Percentiles rank a stretch among this genome's conserved stretches.
phyloP scores from a whole-genome alignment of 2,888 invertebrate species.

The Drosophila parthenogenetica region DNA sequence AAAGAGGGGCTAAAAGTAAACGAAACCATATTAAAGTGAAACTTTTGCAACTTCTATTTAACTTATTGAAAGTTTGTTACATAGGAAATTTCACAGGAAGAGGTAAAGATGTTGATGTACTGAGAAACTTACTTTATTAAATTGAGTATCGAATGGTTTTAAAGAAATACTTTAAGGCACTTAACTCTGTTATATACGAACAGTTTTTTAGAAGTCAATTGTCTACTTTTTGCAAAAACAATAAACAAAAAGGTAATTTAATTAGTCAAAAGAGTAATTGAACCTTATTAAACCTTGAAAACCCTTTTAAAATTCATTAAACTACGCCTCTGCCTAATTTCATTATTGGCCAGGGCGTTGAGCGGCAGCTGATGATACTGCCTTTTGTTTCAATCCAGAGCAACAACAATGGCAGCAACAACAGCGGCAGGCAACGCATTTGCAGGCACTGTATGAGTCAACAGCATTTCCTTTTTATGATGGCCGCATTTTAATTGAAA shows the following conservation, averaged over 20 bases:
- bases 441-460: slow-evolving; percentile 67
- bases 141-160: no score
- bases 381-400: slow-evolving; percentile 50
- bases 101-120: neutral
- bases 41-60: neutral
- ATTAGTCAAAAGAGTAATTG: no score
- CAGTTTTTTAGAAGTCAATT: no score
- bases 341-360: slow-evolving; percentile 48
- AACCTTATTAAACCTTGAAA: no score
- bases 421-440: slow-evolving; percentile 48
- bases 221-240: no score
- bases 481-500: slow-evolving; percentile 79
- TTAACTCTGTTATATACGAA: no score
- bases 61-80: neutral
- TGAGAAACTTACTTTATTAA: no score
- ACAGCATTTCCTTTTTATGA: slow-evolving; percentile 80
- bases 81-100: neutral
- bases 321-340: slow-evolving; percentile 35
- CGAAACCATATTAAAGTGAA: neutral
- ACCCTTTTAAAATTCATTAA: neutral
- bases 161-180: no score
- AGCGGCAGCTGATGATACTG: slow-evolving; percentile 49
- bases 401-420: slow-evolving; percentile 42
- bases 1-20: neutral
- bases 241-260: no score